Percentiles rank a stretch among this genome's conserved stretches.
These are phyloP conservation scores for Zaprionus taronus DNA, from an alignment of 1,140 invertebrate species.

Conservation along the genomic window DNA sequence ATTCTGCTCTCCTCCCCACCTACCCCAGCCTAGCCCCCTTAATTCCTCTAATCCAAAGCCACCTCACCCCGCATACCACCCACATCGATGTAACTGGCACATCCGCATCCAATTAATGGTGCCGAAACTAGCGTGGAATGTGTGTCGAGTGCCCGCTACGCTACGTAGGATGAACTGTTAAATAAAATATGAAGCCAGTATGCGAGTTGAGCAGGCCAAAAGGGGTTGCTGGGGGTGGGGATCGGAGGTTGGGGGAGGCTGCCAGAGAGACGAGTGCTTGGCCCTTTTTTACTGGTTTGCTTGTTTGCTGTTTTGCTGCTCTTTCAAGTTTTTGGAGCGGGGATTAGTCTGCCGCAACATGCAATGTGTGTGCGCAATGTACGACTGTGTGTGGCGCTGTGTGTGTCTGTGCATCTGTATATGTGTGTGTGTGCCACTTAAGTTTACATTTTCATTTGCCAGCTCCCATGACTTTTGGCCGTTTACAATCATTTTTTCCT, in stretches of 20 bases:
- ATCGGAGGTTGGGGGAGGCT: neutral
- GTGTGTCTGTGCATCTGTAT: conserved; percentile 20
- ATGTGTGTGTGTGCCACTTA: conserved; percentile 72
- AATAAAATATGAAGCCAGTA: conserved; percentile 72
- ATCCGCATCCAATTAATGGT: conserved; percentile 82
- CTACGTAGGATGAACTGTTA: conserved; percentile 66
- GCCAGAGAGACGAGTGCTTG: conserved; percentile 48
- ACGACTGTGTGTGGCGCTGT: conserved; percentile 14
- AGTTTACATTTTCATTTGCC: conserved; percentile 81
- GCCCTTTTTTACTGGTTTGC: conserved; percentile 64
- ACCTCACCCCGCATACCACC: neutral
- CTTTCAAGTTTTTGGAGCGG: conserved; percentile 40
- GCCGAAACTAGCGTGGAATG: conserved; percentile 76
- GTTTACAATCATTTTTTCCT: conserved; percentile 71
- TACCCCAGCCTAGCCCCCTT: neutral
- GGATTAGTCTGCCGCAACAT: conserved; percentile 14
- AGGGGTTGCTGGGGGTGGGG: neutral
- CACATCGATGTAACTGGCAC: conserved; percentile 71
- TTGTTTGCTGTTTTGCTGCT: conserved; percentile 68
- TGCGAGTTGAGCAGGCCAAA: conserved; percentile 34
- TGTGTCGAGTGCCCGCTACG: conserved; percentile 72
- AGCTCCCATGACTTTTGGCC: conserved; percentile 75
- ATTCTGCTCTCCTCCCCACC: neutral
- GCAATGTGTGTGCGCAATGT: neutral
- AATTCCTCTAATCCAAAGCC: neutral